These are phyloP conservation scores for Linepithema humile DNA, from an alignment of 1,140 invertebrate genomes.

Conservation along the genomic window DNA sequence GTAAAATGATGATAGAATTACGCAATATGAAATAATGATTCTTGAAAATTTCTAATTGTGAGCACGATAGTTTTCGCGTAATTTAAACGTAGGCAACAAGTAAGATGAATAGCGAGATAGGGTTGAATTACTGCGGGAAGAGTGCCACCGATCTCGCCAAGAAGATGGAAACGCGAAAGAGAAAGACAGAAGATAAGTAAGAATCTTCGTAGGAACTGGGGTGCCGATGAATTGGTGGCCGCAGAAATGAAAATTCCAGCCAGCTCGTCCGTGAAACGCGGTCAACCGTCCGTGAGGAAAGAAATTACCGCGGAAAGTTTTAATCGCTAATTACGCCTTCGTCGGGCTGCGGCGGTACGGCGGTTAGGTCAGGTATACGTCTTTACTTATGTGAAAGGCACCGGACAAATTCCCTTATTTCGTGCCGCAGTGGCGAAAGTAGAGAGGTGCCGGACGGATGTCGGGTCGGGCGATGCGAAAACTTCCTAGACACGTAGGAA, in stretches of 20 bases:
- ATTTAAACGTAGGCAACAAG: slow-evolving; percentile 16
- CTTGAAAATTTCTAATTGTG: background rate
- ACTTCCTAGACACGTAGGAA: slow-evolving; percentile 71
- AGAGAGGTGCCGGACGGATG: slow-evolving; percentile 56
- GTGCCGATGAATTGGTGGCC: slow-evolving; percentile 45
- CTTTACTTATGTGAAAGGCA: slow-evolving; percentile 48
- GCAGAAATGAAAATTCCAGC: slow-evolving; percentile 55
- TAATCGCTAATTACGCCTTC: slow-evolving; percentile 74
- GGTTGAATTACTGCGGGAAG: background rate
- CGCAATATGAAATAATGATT: background rate
- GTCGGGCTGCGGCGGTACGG: background rate
- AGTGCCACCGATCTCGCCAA: background rate
- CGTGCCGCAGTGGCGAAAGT: slow-evolving; percentile 46
- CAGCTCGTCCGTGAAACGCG: slow-evolving; percentile 62
- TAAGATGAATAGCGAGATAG: slow-evolving; percentile 20
- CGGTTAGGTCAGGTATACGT: slow-evolving; percentile 3
- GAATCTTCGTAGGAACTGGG: background rate
- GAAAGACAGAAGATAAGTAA: background rate
- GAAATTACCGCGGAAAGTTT: slow-evolving; percentile 71
- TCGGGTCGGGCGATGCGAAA: slow-evolving; percentile 63
- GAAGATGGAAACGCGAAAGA: background rate
- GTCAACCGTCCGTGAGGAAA: slow-evolving; percentile 69
- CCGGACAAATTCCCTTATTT: slow-evolving; percentile 65
- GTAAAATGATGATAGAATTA: background rate
- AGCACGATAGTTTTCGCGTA: background rate